These are phyloP conservation scores for Pollenia labialis DNA, from an alignment of 2,888 invertebrate species.

Conservation along the genomic window DNA sequence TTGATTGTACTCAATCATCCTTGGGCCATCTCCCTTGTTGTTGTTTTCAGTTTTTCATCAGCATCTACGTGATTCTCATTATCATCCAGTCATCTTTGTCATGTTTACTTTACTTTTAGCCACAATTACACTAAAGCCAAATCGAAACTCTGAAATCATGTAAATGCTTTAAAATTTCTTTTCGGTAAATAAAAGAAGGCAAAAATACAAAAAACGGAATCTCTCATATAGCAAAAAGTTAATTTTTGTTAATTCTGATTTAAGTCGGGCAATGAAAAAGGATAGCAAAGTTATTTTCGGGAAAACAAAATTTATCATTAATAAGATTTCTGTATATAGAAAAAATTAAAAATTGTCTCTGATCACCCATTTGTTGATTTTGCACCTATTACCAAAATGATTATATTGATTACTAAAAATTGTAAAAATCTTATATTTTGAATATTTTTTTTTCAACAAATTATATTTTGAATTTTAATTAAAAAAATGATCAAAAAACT, in stretches of 20 bases:
- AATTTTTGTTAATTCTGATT: not conserved
- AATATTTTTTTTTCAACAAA: no score
- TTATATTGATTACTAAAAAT: no score
- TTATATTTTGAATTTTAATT: no score
- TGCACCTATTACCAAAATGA: no score
- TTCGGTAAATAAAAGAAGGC: not conserved
- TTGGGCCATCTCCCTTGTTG: conserved; percentile 26
- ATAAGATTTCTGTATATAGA: no score
- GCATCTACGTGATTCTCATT: conserved; percentile 34
- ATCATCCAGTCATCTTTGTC: conserved; percentile 45
- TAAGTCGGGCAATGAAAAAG: no score
- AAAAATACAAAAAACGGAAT: not conserved
- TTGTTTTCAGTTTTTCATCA: not conserved
- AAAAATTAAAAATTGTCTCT: no score
- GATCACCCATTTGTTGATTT: no score
- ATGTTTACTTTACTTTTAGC: conserved; percentile 51
- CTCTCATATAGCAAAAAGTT: not conserved
- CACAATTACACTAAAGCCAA: conserved; percentile 25
- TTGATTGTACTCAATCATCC: conserved; percentile 45
- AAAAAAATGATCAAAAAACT: no score
- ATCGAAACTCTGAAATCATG: conserved; percentile 28
- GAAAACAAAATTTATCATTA: no score
- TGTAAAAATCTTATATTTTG: no score
- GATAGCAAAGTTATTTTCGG: no score
- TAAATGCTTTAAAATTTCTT: conserved; percentile 31